A percentile compares a stretch with the other conserved stretches of the same genome.
Conservation (phyloP, 1,140 invertebrate species). For the Drosophila kikkawai region DNA sequence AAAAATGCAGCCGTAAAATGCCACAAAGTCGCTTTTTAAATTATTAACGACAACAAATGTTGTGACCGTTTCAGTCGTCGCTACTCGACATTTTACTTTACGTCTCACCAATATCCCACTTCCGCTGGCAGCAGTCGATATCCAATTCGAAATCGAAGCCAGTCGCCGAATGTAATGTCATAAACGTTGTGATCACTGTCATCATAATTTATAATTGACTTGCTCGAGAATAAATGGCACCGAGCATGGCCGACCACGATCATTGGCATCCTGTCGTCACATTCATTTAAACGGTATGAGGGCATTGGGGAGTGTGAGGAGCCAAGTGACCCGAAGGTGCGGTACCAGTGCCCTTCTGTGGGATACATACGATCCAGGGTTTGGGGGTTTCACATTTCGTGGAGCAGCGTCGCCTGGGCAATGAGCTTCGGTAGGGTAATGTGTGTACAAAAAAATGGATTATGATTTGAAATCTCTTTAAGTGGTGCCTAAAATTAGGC, state of each 20-base stretch:
- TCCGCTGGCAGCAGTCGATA: constrained; percentile 1
- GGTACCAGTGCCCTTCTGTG: constrained; percentile 11
- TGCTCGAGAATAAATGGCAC: constrained; percentile 58
- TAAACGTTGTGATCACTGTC: constrained; percentile 47
- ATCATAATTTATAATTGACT: constrained; percentile 65
- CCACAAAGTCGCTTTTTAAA: constrained; percentile 65
- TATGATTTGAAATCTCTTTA: too few relatives aligned
- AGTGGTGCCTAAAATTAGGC: too few relatives aligned
- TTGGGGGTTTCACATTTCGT: background rate
- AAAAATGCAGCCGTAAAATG: constrained; percentile 51
- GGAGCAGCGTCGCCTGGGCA: constrained; percentile 4
- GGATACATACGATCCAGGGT: constrained; percentile 5
- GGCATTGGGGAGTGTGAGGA: constrained; percentile 9
- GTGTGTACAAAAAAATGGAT: too few relatives aligned
- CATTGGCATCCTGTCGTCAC: constrained; percentile 73
- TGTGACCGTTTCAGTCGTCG: constrained; percentile 40
- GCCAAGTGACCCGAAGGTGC: constrained; percentile 33
- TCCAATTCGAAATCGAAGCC: background rate
- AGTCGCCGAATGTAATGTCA: constrained; percentile 35
- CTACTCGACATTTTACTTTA: constrained; percentile 16
- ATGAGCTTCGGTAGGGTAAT: constrained; percentile 5
- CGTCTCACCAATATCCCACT: background rate
- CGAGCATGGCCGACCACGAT: constrained; percentile 24
- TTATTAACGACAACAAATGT: constrained; percentile 73
- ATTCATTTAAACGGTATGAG: constrained; percentile 62